These are phyloP conservation scores for Caenorhabditis afra DNA, from an alignment of 2,888 invertebrate genomes.

Conservation along the genomic window DNA sequence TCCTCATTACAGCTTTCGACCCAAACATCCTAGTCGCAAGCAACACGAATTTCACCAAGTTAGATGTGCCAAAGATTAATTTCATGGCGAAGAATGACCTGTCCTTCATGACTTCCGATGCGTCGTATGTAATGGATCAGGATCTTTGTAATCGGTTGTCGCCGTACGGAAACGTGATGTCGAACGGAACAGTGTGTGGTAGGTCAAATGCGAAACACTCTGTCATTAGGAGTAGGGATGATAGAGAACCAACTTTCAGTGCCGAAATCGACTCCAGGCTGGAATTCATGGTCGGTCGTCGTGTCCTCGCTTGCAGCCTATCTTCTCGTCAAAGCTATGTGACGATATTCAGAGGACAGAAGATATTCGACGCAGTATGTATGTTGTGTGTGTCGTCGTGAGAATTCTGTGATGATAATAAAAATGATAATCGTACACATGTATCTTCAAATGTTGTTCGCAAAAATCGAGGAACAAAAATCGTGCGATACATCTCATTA, in stretches of 20 bases:
- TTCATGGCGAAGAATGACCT: slow-evolving; percentile 54
- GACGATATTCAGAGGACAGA: neutral
- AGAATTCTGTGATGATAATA: neutral
- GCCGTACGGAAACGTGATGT: slow-evolving; percentile 47
- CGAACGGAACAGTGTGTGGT: slow-evolving; percentile 59
- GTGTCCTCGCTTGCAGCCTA: slow-evolving; percentile 3
- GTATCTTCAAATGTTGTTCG: neutral
- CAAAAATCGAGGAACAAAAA: slow-evolving; percentile 24
- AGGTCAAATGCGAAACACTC: slow-evolving; percentile 14
- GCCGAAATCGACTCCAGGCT: slow-evolving; percentile 14
- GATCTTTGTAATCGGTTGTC: slow-evolving; percentile 52
- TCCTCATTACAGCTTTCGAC: slow-evolving; percentile 44
- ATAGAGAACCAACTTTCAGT: slow-evolving; percentile 32
- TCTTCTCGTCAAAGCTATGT: neutral
- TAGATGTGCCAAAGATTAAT: slow-evolving; percentile 48
- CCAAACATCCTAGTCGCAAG: slow-evolving; percentile 33
- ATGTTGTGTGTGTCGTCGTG: no score
- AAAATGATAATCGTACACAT: neutral
- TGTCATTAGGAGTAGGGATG: neutral
- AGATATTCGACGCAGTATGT: neutral
- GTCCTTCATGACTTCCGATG: slow-evolving; percentile 39
- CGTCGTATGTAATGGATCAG: slow-evolving; percentile 49
- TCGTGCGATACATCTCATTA: slow-evolving; percentile 23
- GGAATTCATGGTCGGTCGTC: slow-evolving; percentile 4
- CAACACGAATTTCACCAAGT: slow-evolving; percentile 53